These are phyloP conservation scores for Odontamblyopus lacepedii DNA, from an alignment of 2,797 vertebrate genomes.

Conservation along the genomic window DNA sequence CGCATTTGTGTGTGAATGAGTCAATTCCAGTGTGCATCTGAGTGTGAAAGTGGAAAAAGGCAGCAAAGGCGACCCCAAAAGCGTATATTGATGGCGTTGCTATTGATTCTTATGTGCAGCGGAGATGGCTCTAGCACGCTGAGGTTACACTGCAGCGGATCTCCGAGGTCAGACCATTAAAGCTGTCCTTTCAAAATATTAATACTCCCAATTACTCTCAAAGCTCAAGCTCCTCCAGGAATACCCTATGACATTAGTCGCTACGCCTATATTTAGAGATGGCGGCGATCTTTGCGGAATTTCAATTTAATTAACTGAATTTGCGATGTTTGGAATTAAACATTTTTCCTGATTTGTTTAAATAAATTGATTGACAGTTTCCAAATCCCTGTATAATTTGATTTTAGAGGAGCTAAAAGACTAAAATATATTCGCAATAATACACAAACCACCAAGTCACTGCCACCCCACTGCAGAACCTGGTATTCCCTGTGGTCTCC, in stretches of 20 bases:
- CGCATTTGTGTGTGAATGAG: constrained; percentile 19
- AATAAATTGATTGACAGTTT: background rate
- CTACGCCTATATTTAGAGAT: background rate
- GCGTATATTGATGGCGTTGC: constrained; percentile 65
- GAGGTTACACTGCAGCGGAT: constrained; percentile 56
- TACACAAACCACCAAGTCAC: too few relatives aligned
- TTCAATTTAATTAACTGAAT: background rate
- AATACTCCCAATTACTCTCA: constrained; percentile 37
- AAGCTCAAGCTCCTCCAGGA: constrained; percentile 25
- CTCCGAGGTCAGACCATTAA: constrained; percentile 54
- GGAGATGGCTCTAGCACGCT: constrained; percentile 45
- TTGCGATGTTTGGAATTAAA: background rate
- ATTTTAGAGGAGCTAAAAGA: too few relatives aligned
- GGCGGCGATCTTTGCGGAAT: background rate
- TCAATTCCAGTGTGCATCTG: constrained; percentile 23
- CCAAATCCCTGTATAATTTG: background rate
- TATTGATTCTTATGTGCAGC: constrained; percentile 66
- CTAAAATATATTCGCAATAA: background rate
- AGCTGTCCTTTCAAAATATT: constrained; percentile 61
- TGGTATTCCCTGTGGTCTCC: too few relatives aligned
- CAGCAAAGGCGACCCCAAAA: constrained; percentile 20
- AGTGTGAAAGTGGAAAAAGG: constrained; percentile 30
- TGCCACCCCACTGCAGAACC: too few relatives aligned
- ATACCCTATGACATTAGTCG: background rate
- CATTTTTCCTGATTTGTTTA: background rate